Evolutionary conservation across 2,888 invertebrate species (phyloP), one percentile per base, ranked within the genome.

Genomic region (Willowsia nigromaculata): DNA sequence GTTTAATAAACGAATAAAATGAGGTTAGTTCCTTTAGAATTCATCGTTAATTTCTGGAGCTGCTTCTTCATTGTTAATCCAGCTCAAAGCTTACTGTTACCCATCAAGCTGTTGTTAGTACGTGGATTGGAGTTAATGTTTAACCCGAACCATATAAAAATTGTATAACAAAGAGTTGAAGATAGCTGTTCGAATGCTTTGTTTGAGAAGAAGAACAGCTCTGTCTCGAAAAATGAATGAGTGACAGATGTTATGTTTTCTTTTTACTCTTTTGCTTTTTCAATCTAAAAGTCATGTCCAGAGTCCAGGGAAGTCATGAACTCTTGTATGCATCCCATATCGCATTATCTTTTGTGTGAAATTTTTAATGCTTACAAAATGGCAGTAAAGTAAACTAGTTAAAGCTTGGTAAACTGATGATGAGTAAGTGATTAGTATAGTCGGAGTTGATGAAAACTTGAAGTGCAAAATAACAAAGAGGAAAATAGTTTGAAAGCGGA

Each of bases 191-290:
- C 22, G 37, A 65, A 33, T 68, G 1, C 50, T 53, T 53, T 78
- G 78, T 50, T 53, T 53, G 78, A 50, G 53, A 50, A 13, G 15
- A 25, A 43, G 37, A 68, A 40, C 37, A 40, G n/a, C 22, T 71
- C 68, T 33, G 1, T 37, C 71, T 40, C n/a, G 4, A 68, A 68
- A 56, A 53, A 47, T 53, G 71, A 84, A 50, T 68, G 53, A 71
- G 71, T 84, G 84, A 84, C 84, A 84, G 84, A 84, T 84, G 84
- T 50, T 71, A 84, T 33, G 43, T 47, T 43, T 33, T 65, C 47
- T 71, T 50, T 53, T 53, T 33, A 50, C 18, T 53, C 33, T 71
- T 71, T 71, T 22, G 40, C 71, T 43, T 27, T 71, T 27, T 27
- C 71, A 43, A 47, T 47, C 22, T 37, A 71, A 71, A 71, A 71